Evolutionary conservation across 2,888 invertebrate genomes (phyloP), one percentile per base, ranked within the genome.

Genomic region (Acholoe squamosa): DNA sequence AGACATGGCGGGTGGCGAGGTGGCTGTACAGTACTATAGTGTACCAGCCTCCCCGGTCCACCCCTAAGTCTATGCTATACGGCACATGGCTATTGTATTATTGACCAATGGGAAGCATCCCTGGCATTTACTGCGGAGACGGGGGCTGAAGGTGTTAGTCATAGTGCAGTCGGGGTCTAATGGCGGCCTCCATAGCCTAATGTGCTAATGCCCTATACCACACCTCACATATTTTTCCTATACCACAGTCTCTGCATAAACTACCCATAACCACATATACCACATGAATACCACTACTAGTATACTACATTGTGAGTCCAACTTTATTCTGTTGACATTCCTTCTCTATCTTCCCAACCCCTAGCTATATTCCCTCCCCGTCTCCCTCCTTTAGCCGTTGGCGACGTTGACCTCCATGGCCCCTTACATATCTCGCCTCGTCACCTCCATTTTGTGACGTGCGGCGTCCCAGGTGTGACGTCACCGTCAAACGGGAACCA

Each of bases 281-380:
- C 61, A 61, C 61, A 61, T 61, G 14, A 61, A 25, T 34, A 34
- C 10, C 34, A 34, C 1, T 43, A 80, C n/a, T n/a, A n/a, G n/a
- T n/a, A n/a, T n/a, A n/a, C n/a, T n/a, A n/a, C n/a, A n/a, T n/a
- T n/a, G 80, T 80, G 33, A 34, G 80, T 43, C 33, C 43, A 22
- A n/a, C 14, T 43, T 80, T 33, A 34, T 16, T 22, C 7, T 43
- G 80, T 80, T 80, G 80, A 80, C 80, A 80, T 80, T 80, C 80
- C 80, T 34, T 3, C 80, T 1, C 25, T 34, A 22, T 43, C 43
- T 43, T 10, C 43, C n/a, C n/a, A n/a, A 43, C 43, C 43, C 43
- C 43, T 43, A 7, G 10, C 43, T 10, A 7, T 7, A 43, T 7
- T 43, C 43, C 43, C 43, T 10, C 43, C 10, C 43, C 43, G 5